These are phyloP conservation scores for Trissonchulus latispiculum DNA, from an alignment of 2,888 invertebrate genomes.

Conservation along the genomic window DNA sequence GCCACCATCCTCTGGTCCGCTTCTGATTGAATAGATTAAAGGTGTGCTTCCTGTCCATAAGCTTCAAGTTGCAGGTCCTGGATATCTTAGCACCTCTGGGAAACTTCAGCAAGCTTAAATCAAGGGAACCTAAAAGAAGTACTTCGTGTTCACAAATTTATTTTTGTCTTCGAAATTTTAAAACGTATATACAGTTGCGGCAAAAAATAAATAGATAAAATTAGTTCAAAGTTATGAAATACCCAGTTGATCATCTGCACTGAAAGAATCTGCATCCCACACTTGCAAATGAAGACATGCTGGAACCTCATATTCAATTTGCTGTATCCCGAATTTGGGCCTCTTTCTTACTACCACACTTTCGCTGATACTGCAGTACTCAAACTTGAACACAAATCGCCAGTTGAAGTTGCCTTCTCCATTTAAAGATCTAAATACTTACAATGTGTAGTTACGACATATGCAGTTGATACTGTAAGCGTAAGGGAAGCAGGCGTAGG, in stretches of 20 bases:
- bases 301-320: constrained; percentile 61
- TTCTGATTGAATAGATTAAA: constrained; percentile 49
- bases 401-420: constrained; percentile 80
- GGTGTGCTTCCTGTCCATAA: no score
- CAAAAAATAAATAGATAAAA: background rate
- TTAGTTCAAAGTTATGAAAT: constrained; percentile 25
- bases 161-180: no score
- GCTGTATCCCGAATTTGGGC: constrained; percentile 62
- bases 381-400: constrained; percentile 71
- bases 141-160: no score
- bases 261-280: constrained; percentile 70
- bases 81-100: no score
- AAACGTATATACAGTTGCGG: no score
- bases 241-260: constrained; percentile 68
- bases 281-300: constrained; percentile 66
- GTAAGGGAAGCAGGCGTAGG: no score
- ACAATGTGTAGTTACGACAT: no score
- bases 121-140: no score
- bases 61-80: no score
- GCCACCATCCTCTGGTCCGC: constrained; percentile 50
- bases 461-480: no score
- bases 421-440: constrained; percentile 55
- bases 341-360: constrained; percentile 60
- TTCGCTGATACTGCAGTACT: constrained; percentile 64
- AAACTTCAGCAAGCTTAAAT: no score